Conservation (phyloP, 2,888 invertebrate genomes). For the Exocentrus adspersus region DNA sequence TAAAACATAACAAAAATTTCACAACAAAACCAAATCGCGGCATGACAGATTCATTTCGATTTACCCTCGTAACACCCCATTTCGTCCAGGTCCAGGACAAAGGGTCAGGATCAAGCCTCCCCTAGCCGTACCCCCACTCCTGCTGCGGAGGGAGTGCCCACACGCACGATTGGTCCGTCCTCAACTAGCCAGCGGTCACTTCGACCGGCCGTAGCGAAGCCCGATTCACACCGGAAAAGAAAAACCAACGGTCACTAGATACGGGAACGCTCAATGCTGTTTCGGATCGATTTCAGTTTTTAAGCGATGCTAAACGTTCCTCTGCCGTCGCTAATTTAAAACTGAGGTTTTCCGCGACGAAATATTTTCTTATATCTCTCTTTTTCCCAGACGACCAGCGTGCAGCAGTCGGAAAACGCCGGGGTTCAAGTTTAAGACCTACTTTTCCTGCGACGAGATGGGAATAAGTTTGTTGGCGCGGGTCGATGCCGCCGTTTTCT, state of each 20-base stretch:
- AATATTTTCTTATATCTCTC: conserved; percentile 59
- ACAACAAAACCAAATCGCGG: too few relatives aligned
- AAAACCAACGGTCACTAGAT: conserved; percentile 33
- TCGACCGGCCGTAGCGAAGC: conserved; percentile 16
- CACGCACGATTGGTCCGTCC: conserved; percentile 50
- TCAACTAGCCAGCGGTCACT: conserved; percentile 58
- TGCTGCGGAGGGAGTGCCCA: conserved; percentile 51
- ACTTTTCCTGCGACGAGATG: background rate
- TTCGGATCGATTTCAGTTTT: conserved; percentile 45
- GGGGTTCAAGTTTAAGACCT: conserved; percentile 5
- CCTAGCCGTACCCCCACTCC: conserved; percentile 48
- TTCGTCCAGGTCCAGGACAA: conserved; percentile 34
- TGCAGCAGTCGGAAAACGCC: conserved; percentile 30
- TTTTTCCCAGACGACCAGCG: conserved; percentile 45
- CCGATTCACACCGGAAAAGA: conserved; percentile 45
- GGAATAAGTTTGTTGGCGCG: background rate
- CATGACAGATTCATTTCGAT: too few relatives aligned
- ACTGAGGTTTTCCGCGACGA: conserved; percentile 57
- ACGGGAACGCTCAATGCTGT: background rate
- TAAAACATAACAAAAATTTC: background rate
- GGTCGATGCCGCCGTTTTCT: too few relatives aligned
- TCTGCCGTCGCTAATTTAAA: conserved; percentile 59
- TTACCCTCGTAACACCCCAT: conserved; percentile 25
- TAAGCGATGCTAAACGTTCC: conserved; percentile 44
- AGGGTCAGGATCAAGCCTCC: conserved; percentile 56